phyloP scores from a whole-genome alignment of 92 coral and sea anemone species.

The Actinernus sp. region DNA sequence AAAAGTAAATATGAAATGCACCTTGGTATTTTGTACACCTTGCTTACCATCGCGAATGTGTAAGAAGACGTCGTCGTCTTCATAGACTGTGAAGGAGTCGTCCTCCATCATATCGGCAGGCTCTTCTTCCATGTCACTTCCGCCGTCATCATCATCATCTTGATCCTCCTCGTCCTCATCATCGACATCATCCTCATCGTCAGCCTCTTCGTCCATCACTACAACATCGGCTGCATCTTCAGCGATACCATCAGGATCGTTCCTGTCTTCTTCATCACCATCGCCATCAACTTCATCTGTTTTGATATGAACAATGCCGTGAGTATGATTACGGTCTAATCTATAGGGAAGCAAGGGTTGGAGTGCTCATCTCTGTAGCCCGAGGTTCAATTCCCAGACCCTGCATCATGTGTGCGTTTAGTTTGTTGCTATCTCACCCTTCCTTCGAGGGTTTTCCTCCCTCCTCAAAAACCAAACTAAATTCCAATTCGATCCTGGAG shows the following conservation, averaged over 20 bases:
- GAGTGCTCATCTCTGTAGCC: too few relatives aligned
- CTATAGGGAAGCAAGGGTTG: too few relatives aligned
- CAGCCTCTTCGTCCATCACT: constrained; percentile 81
- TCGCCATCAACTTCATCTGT: constrained; percentile 71
- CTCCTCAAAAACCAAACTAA: too few relatives aligned
- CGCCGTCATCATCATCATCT: constrained; percentile 89
- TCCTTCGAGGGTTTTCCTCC: too few relatives aligned
- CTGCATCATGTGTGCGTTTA: too few relatives aligned
- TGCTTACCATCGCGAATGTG: constrained; percentile 83
- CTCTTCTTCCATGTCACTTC: constrained; percentile 92
- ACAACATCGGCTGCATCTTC: constrained; percentile 54
- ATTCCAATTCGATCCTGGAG: too few relatives aligned
- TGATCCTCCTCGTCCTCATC: constrained; percentile 93
- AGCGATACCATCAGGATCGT: constrained; percentile 32
- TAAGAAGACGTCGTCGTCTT: constrained; percentile 88
- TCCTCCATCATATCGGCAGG: constrained; percentile 82
- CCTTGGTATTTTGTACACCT: too few relatives aligned
- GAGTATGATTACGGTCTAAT: neutral
- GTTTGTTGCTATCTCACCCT: too few relatives aligned
- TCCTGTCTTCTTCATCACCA: constrained; percentile 54
- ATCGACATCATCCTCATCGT: constrained; percentile 85
- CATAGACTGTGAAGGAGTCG: constrained; percentile 80
- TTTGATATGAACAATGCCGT: neutral
- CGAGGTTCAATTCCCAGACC: too few relatives aligned
- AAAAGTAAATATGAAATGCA: too few relatives aligned